Percentiles rank a stretch among this genome's conserved stretches.
phyloP scores from a whole-genome alignment of 2,113 vertebrate species.

The Microcebus jonahi region DNA sequence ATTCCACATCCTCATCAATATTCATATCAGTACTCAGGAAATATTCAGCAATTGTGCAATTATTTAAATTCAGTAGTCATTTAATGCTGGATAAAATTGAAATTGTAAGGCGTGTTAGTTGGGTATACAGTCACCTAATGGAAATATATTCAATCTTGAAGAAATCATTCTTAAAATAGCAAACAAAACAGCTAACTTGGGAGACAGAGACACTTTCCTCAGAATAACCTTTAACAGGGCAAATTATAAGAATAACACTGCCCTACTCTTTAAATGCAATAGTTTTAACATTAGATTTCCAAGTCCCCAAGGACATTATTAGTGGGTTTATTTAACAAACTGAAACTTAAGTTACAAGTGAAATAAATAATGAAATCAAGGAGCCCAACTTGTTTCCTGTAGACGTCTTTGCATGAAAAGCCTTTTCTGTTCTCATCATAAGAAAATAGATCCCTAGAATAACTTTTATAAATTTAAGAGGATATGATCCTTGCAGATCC shows the following conservation, averaged over 20 bases:
- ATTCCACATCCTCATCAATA: conserved; percentile 14
- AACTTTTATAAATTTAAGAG: conserved; percentile 42
- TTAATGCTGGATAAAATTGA: not conserved
- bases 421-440: not conserved
- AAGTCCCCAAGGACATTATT: not conserved
- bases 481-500: not conserved
- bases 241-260: not conserved
- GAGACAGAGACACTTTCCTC: not conserved
- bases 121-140: not conserved
- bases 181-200: not conserved
- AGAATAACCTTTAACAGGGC: not conserved
- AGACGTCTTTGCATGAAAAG: not conserved
- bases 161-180: conserved; percentile 30
- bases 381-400: not conserved
- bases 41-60: conserved; percentile 20
- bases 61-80: conserved; percentile 24
- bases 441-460: not conserved
- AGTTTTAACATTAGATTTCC: not conserved
- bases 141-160: conserved; percentile 18
- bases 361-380: not conserved
- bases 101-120: not conserved
- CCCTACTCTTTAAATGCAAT: not conserved
- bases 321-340: not conserved
- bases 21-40: not conserved
- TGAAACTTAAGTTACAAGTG: not conserved